phyloP scores from a whole-genome alignment of 2,888 invertebrate species.

The Diarsia brunnea region DNA sequence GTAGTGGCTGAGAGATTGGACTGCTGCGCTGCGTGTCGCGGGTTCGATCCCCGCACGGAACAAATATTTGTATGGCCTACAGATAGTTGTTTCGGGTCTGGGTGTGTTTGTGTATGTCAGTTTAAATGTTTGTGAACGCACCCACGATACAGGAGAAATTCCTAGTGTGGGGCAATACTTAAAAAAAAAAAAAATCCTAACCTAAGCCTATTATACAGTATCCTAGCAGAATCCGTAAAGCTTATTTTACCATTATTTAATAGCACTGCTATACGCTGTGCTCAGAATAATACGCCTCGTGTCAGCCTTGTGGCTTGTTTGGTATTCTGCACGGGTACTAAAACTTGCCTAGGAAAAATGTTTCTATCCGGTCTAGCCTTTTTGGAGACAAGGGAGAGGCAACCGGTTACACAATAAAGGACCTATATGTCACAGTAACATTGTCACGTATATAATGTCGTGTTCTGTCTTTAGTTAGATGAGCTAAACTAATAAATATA shows the following conservation, averaged over 20 bases:
- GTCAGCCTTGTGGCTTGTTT: conserved; percentile 10
- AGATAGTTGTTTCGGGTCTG: too few species aligned
- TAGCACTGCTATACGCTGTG: conserved; percentile 3
- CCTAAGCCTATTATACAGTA: background rate
- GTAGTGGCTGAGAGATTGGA: too few species aligned
- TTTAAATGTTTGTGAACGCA: too few species aligned
- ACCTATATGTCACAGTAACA: background rate
- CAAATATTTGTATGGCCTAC: too few species aligned
- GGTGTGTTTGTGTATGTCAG: too few species aligned
- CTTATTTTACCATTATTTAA: conserved; percentile 24
- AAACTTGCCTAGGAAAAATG: conserved; percentile 37
- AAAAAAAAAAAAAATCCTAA: too few species aligned
- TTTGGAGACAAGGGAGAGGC: conserved; percentile 8
- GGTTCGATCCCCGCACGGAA: too few species aligned
- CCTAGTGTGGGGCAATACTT: too few species aligned
- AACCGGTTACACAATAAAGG: conserved; percentile 37
- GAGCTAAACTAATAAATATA: too few species aligned
- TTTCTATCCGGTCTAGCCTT: conserved; percentile 23
- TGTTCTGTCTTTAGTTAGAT: too few species aligned
- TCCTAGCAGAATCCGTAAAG: conserved; percentile 13
- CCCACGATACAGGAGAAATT: too few species aligned
- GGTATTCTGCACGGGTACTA: conserved; percentile 34
- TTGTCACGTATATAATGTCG: background rate
- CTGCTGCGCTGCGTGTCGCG: too few species aligned
- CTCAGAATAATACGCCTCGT: conserved; percentile 15